These are phyloP conservation scores for Drosophila nebulosa DNA, from an alignment of 1,140 invertebrate genomes.

Conservation along the genomic window DNA sequence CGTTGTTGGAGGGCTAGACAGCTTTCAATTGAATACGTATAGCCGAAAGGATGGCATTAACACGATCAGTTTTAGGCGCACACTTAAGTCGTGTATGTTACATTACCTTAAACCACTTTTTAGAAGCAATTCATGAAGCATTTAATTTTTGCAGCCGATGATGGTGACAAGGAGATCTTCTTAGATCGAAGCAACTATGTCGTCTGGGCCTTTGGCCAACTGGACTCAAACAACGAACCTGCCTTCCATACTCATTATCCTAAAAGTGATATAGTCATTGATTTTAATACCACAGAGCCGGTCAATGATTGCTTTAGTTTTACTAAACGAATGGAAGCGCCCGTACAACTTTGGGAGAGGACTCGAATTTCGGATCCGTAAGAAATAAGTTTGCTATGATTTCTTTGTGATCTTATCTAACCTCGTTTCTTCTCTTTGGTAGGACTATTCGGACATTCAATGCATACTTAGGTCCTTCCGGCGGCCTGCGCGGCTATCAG, in stretches of 20 bases:
- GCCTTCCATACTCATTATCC: constrained; percentile 92
- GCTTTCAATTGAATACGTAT: constrained; percentile 88
- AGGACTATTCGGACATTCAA: constrained; percentile 87
- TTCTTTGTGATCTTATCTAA: not conserved
- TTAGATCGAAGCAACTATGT: constrained; percentile 86
- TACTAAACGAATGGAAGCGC: constrained; percentile 81
- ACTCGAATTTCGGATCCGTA: constrained; percentile 88
- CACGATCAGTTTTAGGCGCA: constrained; percentile 89
- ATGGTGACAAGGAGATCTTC: constrained; percentile 88
- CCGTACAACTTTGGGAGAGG: constrained; percentile 87
- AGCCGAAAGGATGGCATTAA: constrained; percentile 88
- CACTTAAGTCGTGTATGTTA: constrained; percentile 86
- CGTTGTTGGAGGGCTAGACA: constrained; percentile 88
- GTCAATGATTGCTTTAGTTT: constrained; percentile 88
- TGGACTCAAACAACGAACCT: constrained; percentile 90
- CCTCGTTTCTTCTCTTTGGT: not conserved
- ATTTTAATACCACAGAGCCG: constrained; percentile 85
- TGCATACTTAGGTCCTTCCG: constrained; percentile 90
- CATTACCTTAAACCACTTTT: not conserved
- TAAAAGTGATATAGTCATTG: constrained; percentile 85
- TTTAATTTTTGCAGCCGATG: constrained; percentile 83
- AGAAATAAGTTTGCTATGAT: not conserved
- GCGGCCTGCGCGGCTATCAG: constrained; percentile 88
- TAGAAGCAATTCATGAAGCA: not conserved
- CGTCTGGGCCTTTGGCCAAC: constrained; percentile 92